Evolutionary conservation across 2,113 vertebrate species (phyloP).

Genomic region (Pipra filicauda): DNA sequence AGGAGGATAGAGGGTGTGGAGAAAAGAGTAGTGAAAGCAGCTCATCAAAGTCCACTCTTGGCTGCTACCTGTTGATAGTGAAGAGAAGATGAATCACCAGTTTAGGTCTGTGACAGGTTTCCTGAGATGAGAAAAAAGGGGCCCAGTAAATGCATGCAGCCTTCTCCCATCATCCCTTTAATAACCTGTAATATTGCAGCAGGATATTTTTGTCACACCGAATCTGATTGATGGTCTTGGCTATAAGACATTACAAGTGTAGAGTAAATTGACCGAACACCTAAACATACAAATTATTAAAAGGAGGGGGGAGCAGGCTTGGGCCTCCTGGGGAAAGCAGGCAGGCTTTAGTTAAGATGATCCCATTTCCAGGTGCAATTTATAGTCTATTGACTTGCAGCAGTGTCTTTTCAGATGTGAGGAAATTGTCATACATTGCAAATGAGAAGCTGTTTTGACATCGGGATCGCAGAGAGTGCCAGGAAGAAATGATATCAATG

Average conservation of each 20-base stretch:
- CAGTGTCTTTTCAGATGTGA: slow-evolving; percentile 88
- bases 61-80: slow-evolving; percentile 80
- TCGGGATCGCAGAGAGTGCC: slow-evolving; percentile 71
- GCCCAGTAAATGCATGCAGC: slow-evolving; percentile 72
- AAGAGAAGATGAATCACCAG: slow-evolving; percentile 81
- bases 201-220: slow-evolving; percentile 81
- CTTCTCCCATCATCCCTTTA: slow-evolving; percentile 83
- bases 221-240: slow-evolving; percentile 88
- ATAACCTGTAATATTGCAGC: slow-evolving; percentile 89
- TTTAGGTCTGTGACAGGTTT: slow-evolving; percentile 77
- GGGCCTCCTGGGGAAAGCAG: slow-evolving; percentile 78
- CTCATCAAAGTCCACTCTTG: slow-evolving; percentile 72
- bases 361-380: slow-evolving; percentile 91
- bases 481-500: slow-evolving; percentile 86
- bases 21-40: slow-evolving; percentile 65
- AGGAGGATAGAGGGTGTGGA: not conserved
- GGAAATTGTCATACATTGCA: slow-evolving; percentile 98
- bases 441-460: slow-evolving; percentile 94
- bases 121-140: slow-evolving; percentile 84
- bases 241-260: slow-evolving; percentile 83
- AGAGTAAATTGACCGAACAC: slow-evolving; percentile 87
- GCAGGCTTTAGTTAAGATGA: slow-evolving; percentile 89
- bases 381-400: slow-evolving; percentile 95
- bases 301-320: slow-evolving; percentile 80
- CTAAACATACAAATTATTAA: slow-evolving; percentile 99